Evolutionary conservation across 2,113 vertebrate genomes (phyloP).

Genomic region (Pterocles orientalis): DNA sequence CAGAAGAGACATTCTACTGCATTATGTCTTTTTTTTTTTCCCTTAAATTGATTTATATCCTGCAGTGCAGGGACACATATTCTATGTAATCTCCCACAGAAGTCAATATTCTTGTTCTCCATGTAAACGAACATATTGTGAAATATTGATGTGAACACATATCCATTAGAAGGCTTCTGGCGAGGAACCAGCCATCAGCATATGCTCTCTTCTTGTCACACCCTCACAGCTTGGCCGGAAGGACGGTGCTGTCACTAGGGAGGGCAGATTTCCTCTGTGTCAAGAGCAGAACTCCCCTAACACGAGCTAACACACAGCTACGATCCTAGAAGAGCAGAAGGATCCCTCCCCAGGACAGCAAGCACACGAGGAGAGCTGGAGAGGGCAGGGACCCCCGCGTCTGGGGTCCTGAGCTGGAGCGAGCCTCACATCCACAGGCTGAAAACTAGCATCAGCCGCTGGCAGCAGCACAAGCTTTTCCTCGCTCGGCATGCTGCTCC

Average conservation of each 20-base stretch:
- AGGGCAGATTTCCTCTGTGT: background rate
- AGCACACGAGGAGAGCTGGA: background rate
- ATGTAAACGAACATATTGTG: background rate
- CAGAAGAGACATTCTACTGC: background rate
- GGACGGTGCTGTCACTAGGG: background rate
- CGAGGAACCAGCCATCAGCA: background rate
- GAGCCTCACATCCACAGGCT: background rate
- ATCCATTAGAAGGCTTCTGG: background rate
- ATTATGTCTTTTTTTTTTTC: accelerated
- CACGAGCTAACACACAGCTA: background rate
- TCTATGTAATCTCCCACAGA: background rate
- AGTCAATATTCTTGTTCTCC: background rate
- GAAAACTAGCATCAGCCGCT: background rate
- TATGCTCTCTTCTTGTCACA: background rate
- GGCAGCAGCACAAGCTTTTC: background rate
- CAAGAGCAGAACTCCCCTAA: background rate
- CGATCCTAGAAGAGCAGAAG: background rate
- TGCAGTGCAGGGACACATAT: background rate
- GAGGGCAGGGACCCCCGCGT: accelerated
- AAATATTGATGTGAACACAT: background rate
- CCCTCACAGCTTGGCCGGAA: accelerated
- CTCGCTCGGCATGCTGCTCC: background rate
- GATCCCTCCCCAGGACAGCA: background rate
- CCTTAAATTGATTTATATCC: background rate
- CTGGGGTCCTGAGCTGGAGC: background rate